Percentiles rank a stretch among this genome's conserved stretches.
Conservation (phyloP, 1,140 invertebrate species). For the Aphelinus certus region DNA sequence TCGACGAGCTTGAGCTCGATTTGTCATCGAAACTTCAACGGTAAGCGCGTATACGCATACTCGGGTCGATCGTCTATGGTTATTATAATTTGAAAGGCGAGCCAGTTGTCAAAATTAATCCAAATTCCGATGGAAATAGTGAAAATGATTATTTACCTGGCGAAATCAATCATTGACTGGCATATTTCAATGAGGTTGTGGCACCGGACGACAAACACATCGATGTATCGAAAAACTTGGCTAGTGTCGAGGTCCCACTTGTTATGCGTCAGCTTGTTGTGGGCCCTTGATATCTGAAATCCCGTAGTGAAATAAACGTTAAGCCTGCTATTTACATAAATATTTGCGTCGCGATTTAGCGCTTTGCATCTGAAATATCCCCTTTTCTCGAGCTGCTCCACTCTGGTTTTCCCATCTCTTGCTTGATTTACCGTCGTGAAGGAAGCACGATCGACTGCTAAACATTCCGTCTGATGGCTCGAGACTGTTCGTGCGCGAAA, state of each 20-base stretch:
- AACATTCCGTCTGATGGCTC: constrained; percentile 34
- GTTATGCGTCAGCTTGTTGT: constrained; percentile 59
- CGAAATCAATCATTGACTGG: constrained; percentile 80
- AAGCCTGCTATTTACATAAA: constrained; percentile 34
- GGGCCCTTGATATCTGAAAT: constrained; percentile 52
- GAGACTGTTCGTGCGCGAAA: constrained; percentile 36
- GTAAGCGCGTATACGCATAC: background rate
- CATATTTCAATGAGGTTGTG: constrained; percentile 87
- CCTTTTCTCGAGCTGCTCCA: background rate
- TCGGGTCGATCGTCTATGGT: background rate
- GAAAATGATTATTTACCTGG: constrained; percentile 63
- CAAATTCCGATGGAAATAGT: background rate
- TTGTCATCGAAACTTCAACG: background rate
- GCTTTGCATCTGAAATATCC: constrained; percentile 30
- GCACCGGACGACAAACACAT: constrained; percentile 85
- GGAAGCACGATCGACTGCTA: constrained; percentile 36
- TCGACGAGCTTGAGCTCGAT: no score
- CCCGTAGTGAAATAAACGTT: background rate
- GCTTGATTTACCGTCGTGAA: constrained; percentile 18
- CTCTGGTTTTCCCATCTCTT: background rate
- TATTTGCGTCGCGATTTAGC: constrained; percentile 35
- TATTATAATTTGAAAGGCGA: background rate
- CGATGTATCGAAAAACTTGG: constrained; percentile 85
- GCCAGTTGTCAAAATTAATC: background rate
- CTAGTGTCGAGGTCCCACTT: constrained; percentile 80